Evolutionary conservation across 2,113 vertebrate genomes (phyloP), one percentile per base, ranked within the genome.

Genomic region (Alethe diademata): DNA sequence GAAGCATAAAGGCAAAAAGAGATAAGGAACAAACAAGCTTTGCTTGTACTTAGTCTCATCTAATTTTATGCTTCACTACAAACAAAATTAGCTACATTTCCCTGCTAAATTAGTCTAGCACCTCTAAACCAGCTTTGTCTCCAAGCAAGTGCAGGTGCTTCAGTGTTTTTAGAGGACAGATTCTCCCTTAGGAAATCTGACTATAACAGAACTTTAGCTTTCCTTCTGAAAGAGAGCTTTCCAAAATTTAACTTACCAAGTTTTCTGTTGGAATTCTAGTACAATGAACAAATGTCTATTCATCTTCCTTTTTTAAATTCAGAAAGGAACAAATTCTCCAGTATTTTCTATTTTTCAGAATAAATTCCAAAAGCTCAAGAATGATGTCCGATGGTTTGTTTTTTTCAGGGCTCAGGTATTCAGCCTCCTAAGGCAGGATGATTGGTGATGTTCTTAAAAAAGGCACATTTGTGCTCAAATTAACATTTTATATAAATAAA

Each of bases 11-110:
- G 56, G 47, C 54, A 78, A 87, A 92, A 31, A 69, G 11, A 87
- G 4, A 2, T 20, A 80, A 40, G 50, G 64, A 93, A 57, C 17
- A 75, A 88, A 70, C 2, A 2, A 29, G 5, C 38, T 83, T 25
- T 31, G 12, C 74, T 87, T 78, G 43, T 67, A 24, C 60, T 78
- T 43, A 56, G 38, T 51, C 31, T 93, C 10, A 60, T 74, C 61
- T 86, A 74, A 95, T 91, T 78, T 89, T 80, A 86, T 78, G 56
- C 69, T 81, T 92, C 76, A 67, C 75, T 78, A 81, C 51, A 64
- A 93, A 54, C 29, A 60, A 84, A 69, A 94, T 70, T 43, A 90
- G 64, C 61, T 64, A 25, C 38, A 74, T 88, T 91, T 93, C 48
- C 53, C 28, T 72, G 56, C 36, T 92, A 95, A 78, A 76, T 95